Evolutionary conservation across 2,113 vertebrate genomes (phyloP).

Genomic region (Manacus vitellinus): DNA sequence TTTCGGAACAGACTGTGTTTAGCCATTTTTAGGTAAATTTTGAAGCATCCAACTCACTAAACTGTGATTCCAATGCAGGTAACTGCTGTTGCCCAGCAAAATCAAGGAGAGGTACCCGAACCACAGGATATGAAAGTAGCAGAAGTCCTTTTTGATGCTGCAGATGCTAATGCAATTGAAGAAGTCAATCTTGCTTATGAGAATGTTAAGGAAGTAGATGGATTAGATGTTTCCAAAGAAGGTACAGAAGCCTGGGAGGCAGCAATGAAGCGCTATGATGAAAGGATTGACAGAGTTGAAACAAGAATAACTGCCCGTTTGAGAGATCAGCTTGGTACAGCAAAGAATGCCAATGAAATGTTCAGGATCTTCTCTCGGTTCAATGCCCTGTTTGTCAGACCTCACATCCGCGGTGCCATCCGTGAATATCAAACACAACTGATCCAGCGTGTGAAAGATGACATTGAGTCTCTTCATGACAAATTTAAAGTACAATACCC

Average conservation of each 20-base stretch:
- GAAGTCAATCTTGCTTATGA: conserved; percentile 98
- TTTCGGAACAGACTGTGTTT: not conserved
- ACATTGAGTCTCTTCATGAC: conserved; percentile 96
- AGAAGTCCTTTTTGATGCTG: conserved; percentile 95
- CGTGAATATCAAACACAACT: conserved; percentile 96
- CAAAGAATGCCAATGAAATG: conserved; percentile 99
- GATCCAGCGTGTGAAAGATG: conserved; percentile 97
- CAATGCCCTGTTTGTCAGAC: conserved; percentile 96
- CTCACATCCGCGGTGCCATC: conserved; percentile 96
- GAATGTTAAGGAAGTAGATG: conserved; percentile 98
- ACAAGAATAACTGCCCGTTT: conserved; percentile 96
- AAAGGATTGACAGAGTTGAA: conserved; percentile 96
- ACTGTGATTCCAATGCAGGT: conserved; percentile 76
- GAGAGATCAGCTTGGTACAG: conserved; percentile 94
- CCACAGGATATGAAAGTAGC: conserved; percentile 96
- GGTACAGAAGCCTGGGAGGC: conserved; percentile 98
- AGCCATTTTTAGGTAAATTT: not conserved
- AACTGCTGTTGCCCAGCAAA: conserved; percentile 92
- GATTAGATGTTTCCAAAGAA: conserved; percentile 96
- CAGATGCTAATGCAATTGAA: conserved; percentile 96
- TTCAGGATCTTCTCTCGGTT: conserved; percentile 98
- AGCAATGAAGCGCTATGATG: conserved; percentile 96
- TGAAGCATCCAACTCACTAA: not conserved
- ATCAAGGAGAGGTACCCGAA: conserved; percentile 90
- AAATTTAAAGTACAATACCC: conserved; percentile 99